These are phyloP conservation scores for Lasioglossum villosulum DNA, from an alignment of 2,888 invertebrate genomes.

Conservation along the genomic window DNA sequence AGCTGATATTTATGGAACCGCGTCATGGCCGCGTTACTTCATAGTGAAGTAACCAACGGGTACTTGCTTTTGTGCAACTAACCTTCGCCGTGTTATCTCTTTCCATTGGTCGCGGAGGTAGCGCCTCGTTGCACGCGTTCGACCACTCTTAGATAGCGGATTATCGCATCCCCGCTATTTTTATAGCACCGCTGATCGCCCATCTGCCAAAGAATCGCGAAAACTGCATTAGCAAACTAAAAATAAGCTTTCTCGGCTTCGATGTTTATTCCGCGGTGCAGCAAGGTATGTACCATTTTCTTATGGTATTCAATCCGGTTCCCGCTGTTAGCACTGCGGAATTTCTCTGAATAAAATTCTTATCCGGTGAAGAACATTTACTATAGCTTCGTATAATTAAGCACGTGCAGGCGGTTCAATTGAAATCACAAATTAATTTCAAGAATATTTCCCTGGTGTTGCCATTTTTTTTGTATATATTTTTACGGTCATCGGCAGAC, in stretches of 20 bases:
- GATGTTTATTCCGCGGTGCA: background rate
- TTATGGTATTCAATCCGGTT: background rate
- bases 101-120: conserved; percentile 36
- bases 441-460: background rate
- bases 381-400: background rate
- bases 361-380: background rate
- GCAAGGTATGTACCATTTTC: background rate
- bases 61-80: conserved; percentile 61
- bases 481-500: no score
- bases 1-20: conserved; percentile 61
- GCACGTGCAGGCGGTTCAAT: background rate
- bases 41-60: conserved; percentile 52
- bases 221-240: conserved; percentile 1
- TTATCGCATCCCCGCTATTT: conserved; percentile 12
- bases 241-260: background rate
- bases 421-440: background rate
- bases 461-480: no score
- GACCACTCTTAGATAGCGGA: conserved; percentile 38
- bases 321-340: background rate
- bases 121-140: conserved; percentile 39
- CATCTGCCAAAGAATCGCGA: conserved; percentile 17
- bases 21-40: conserved; percentile 56
- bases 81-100: conserved; percentile 56
- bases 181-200: background rate
- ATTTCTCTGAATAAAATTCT: background rate